A percentile compares a stretch with the other conserved stretches of the same genome.
Conservation (phyloP, 2,113 vertebrate species). For the Scomber japonicus region DNA sequence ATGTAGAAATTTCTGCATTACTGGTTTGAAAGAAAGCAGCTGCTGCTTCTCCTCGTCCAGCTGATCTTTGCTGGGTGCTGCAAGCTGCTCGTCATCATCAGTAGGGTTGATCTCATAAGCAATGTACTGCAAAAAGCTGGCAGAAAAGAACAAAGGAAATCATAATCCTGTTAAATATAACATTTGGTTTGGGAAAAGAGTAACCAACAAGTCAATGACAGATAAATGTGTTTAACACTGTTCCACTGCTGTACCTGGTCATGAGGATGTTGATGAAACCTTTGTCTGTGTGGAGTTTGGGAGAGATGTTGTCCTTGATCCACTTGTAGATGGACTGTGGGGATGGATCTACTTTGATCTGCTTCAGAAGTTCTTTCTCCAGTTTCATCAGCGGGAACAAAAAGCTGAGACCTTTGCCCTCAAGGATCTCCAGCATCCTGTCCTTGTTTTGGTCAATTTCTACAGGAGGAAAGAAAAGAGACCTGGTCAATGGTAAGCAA, state of each 20-base stretch:
- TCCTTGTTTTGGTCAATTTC: slow-evolving; percentile 99
- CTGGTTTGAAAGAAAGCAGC: slow-evolving; percentile 95
- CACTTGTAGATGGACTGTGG: slow-evolving; percentile 99
- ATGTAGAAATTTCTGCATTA: slow-evolving; percentile 99
- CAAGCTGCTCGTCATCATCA: slow-evolving; percentile 92
- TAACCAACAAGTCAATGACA: neutral
- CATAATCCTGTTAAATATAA: neutral
- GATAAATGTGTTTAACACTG: too few relatives aligned
- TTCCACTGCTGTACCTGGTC: slow-evolving; percentile 88
- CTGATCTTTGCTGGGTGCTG: slow-evolving; percentile 94
- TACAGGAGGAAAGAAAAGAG: slow-evolving; percentile 55
- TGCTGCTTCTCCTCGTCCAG: slow-evolving; percentile 95
- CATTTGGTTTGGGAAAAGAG: neutral
- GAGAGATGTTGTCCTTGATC: slow-evolving; percentile 99
- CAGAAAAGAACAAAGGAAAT: neutral
- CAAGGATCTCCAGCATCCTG: slow-evolving; percentile 97
- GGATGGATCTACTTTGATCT: slow-evolving; percentile 96
- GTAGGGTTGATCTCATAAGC: slow-evolving; percentile 92
- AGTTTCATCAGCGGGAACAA: slow-evolving; percentile 98
- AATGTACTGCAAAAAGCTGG: slow-evolving; percentile 98
- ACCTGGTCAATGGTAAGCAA: rapidly evolving
- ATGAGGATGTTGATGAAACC: slow-evolving; percentile 99
- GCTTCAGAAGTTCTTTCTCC: slow-evolving; percentile 97
- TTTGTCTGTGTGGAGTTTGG: slow-evolving; percentile 97
- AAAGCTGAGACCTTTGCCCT: slow-evolving; percentile 97